These are phyloP conservation scores for Burhinus oedicnemus DNA, from an alignment of 2,113 vertebrate genomes.

Conservation along the genomic window DNA sequence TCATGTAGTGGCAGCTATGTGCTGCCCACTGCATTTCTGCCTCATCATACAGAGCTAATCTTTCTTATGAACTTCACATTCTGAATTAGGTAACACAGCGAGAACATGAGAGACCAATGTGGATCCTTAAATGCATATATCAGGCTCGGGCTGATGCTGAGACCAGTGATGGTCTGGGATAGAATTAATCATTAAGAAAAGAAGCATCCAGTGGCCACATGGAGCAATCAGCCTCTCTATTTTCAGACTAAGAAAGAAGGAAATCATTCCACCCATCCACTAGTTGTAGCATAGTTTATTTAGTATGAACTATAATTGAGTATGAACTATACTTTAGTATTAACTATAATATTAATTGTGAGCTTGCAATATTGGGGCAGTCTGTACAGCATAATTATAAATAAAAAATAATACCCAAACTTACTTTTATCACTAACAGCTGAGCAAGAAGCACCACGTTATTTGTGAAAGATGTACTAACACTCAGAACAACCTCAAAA, in stretches of 20 bases:
- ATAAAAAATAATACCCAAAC: neutral
- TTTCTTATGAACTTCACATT: neutral
- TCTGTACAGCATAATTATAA: neutral
- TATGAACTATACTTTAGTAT: too few species aligned
- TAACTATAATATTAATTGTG: neutral
- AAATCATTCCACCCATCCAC: neutral
- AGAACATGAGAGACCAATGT: neutral
- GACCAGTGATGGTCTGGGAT: neutral
- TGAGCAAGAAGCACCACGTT: neutral
- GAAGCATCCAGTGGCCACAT: neutral
- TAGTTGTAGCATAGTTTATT: neutral
- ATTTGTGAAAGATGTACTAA: neutral
- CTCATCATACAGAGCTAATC: neutral
- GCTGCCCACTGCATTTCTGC: neutral
- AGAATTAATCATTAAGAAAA: neutral
- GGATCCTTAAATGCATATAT: neutral
- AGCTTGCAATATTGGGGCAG: neutral
- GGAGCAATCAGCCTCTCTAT: neutral
- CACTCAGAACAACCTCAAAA: neutral
- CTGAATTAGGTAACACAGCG: neutral
- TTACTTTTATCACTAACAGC: neutral
- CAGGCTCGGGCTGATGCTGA: neutral
- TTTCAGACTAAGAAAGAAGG: neutral
- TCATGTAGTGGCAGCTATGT: fast-evolving
- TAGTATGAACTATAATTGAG: neutral